phyloP scores from a whole-genome alignment of 2,113 vertebrate species.

The Maccullochella peelii region DNA sequence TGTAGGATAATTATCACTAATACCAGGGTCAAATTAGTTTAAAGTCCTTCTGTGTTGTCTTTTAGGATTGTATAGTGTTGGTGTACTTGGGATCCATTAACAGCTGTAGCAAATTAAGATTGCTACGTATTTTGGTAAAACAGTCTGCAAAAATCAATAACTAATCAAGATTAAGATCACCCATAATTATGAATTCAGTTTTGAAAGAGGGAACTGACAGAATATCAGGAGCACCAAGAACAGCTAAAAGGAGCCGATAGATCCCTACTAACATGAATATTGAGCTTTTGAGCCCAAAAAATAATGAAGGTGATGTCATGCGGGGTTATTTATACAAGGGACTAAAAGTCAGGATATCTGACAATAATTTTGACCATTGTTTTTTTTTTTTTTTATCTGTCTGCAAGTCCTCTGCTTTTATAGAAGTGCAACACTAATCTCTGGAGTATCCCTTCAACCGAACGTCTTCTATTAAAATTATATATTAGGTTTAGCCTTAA shows the following conservation, averaged over 20 bases:
- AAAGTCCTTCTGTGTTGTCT: not conserved
- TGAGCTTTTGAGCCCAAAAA: not conserved
- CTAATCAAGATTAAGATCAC: not conserved
- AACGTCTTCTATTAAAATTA: slow-evolving; percentile 7
- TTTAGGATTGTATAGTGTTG: not conserved
- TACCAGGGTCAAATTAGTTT: not conserved
- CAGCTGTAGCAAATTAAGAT: not conserved
- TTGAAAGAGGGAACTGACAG: not conserved
- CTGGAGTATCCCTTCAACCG: slow-evolving; percentile 13
- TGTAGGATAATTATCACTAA: not conserved
- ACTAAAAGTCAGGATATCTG: not conserved
- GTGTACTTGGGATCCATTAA: not conserved
- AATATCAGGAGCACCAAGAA: not conserved
- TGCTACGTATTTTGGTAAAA: not conserved
- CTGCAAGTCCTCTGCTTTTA: not conserved
- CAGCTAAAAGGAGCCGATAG: no score
- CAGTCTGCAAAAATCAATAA: slow-evolving; percentile 3
- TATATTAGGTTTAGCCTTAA: slow-evolving; percentile 11
- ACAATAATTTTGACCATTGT: slow-evolving; percentile 22
- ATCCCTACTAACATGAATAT: not conserved
- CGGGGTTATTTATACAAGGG: slow-evolving; percentile 2
- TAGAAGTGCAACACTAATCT: slow-evolving; percentile 5
- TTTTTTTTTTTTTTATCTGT: not conserved
- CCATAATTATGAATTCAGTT: not conserved
- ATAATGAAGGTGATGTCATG: slow-evolving; percentile 5